These are phyloP conservation scores for Melanerpes formicivorus DNA, from an alignment of 2,113 vertebrate species.

Conservation along the genomic window DNA sequence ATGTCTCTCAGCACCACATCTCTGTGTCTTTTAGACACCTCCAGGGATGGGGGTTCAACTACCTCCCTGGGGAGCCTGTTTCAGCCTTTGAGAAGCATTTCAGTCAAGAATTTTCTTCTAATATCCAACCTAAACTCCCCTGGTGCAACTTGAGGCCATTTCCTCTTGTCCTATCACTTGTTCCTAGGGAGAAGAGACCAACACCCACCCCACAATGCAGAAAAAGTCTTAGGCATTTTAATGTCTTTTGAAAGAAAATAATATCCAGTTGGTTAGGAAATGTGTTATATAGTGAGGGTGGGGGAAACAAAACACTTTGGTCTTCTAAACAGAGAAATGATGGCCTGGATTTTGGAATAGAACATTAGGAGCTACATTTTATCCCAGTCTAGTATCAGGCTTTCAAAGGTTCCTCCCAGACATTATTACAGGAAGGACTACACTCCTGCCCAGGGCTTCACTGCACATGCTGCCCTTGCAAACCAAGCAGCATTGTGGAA, in stretches of 20 bases:
- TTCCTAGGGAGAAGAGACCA: too few species aligned
- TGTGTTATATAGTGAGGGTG: background rate
- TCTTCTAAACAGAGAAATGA: background rate
- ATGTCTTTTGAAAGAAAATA: background rate
- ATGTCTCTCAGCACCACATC: too few species aligned
- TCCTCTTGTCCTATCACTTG: too few species aligned
- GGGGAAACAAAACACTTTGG: background rate
- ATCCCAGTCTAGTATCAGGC: background rate
- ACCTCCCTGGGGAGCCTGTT: too few species aligned
- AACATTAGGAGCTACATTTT: background rate
- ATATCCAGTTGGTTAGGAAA: background rate
- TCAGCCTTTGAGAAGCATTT: too few species aligned
- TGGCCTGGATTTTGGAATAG: background rate
- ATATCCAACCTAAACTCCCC: too few species aligned
- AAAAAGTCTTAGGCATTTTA: background rate
- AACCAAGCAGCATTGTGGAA: rapidly evolving
- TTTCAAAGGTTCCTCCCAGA: background rate
- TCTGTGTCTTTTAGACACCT: too few species aligned
- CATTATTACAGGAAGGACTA: background rate
- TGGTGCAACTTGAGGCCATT: too few species aligned
- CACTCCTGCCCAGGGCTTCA: background rate
- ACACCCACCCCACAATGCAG: background rate
- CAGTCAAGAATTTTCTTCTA: too few species aligned
- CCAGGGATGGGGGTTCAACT: too few species aligned
- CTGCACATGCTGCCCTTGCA: background rate